phyloP scores from a whole-genome alignment of 2,888 invertebrate species.

The Pachliopta kotzebuea region DNA sequence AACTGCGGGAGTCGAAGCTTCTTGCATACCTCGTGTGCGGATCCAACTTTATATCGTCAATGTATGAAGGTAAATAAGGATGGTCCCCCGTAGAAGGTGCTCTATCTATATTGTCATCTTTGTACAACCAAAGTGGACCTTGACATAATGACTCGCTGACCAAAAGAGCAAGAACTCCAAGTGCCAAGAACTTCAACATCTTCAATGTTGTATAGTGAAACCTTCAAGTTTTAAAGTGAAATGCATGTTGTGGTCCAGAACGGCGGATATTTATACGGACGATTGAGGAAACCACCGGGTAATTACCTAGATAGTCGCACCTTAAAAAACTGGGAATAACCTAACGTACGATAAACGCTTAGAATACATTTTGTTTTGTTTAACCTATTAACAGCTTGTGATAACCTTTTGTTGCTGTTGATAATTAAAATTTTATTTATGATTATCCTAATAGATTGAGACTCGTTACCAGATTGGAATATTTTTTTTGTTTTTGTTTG shows the following conservation, averaged over 20 bases:
- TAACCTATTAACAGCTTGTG: neutral
- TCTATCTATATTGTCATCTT: conserved; percentile 35
- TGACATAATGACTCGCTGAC: conserved; percentile 39
- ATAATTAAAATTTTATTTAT: neutral
- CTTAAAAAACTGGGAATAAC: neutral
- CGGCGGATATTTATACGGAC: neutral
- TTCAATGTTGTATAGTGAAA: neutral
- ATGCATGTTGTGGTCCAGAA: neutral
- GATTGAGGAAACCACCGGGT: neutral
- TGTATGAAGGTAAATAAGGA: conserved; percentile 38
- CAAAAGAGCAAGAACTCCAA: conserved; percentile 31
- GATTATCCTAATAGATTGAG: neutral
- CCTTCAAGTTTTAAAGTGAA: neutral
- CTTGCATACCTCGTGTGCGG: conserved; percentile 41
- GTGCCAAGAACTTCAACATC: neutral
- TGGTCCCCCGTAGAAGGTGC: conserved; percentile 41
- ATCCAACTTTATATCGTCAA: conserved; percentile 41
- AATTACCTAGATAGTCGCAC: neutral
- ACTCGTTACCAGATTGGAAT: no score
- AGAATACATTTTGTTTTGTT: neutral
- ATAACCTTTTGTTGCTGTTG: neutral
- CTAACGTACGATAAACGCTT: neutral
- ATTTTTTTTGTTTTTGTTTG: no score
- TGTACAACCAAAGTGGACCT: conserved; percentile 33
- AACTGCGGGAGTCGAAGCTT: conserved; percentile 45